Evolutionary conservation across 2,888 invertebrate species (phyloP).

Genomic region (Andrena minutula): DNA sequence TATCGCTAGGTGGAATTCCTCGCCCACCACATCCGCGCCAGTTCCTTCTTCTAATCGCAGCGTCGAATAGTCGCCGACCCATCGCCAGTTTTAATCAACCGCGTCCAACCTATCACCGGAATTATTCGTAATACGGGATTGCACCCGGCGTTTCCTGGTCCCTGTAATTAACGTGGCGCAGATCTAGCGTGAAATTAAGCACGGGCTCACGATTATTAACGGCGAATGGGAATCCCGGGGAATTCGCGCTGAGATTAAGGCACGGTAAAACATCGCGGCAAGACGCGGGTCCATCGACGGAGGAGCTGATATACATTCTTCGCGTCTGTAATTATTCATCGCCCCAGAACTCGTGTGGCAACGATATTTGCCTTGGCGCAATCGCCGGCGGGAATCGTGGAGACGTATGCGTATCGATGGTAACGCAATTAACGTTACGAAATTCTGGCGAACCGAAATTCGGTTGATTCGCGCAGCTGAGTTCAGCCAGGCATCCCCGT

Average conservation of each 20-base stretch:
- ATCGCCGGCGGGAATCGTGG: not conserved
- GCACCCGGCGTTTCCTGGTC: conserved; percentile 8
- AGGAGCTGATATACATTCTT: not conserved
- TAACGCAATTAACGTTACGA: conserved; percentile 2
- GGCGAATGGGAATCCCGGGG: conserved; percentile 10
- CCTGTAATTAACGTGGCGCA: conserved; percentile 44
- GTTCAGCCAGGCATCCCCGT: not conserved
- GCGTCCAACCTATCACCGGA: conserved; percentile 30
- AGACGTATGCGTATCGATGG: not conserved
- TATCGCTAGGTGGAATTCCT: no score
- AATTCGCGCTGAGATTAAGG: not conserved
- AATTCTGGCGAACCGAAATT: conserved; percentile 19
- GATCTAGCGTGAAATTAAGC: conserved; percentile 45
- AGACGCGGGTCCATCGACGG: not conserved
- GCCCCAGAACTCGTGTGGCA: no score
- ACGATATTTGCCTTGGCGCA: not conserved
- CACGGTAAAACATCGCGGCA: conserved; percentile 15
- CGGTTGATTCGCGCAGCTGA: conserved; percentile 4
- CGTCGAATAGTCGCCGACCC: conserved; percentile 9
- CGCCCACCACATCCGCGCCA: no score
- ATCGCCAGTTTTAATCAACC: conserved; percentile 47
- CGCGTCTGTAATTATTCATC: no score
- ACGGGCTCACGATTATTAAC: conserved; percentile 46
- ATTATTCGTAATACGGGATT: conserved; percentile 38
- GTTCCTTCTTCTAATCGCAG: not conserved